Conservation (phyloP, 2,113 vertebrate species). For the Microtus oregoni region DNA sequence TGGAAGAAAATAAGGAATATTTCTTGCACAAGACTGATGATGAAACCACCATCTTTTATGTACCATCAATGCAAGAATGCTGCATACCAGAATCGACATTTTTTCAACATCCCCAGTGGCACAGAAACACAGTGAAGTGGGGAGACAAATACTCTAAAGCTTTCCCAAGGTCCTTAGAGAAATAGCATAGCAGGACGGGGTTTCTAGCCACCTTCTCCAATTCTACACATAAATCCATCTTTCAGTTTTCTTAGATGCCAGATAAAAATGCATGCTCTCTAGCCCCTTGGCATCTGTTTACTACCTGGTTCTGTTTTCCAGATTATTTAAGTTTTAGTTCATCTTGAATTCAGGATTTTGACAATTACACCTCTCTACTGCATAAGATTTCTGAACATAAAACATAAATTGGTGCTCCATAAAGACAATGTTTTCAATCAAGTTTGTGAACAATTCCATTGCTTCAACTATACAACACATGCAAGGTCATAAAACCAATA, state of each 20-base stretch:
- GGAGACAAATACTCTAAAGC: neutral
- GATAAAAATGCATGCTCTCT: neutral
- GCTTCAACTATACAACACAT: conserved; percentile 26
- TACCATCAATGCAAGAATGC: neutral
- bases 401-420: neutral
- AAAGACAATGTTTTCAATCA: conserved; percentile 28
- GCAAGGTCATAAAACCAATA: conserved; percentile 39
- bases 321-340: conserved; percentile 14
- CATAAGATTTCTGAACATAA: conserved; percentile 42
- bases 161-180: neutral
- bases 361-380: neutral
- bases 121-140: neutral
- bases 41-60: neutral
- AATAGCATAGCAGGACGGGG: neutral
- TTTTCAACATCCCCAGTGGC: neutral
- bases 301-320: neutral
- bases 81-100: neutral
- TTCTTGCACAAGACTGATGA: too few relatives aligned
- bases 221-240: neutral
- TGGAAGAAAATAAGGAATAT: too few relatives aligned
- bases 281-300: neutral
- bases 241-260: neutral
- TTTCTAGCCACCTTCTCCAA: conserved; percentile 20
- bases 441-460: conserved; percentile 45
- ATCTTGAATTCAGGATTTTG: conserved; percentile 30